phyloP scores from a whole-genome alignment of 1,140 invertebrate genomes.

The Achroia grisella region DNA sequence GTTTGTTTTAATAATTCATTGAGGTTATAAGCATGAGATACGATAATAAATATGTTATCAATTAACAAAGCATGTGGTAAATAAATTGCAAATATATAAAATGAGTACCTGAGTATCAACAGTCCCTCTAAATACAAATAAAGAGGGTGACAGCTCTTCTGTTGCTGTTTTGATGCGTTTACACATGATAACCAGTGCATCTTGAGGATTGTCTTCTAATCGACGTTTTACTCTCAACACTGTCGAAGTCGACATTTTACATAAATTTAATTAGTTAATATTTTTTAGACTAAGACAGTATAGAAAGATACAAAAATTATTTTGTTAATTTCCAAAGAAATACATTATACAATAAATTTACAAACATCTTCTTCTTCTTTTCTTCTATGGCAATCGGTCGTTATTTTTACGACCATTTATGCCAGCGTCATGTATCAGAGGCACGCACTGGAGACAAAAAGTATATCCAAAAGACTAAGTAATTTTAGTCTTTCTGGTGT shows the following conservation, averaged over 20 bases:
- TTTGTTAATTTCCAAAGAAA: too few relatives aligned
- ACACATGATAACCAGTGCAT: conserved; percentile 62
- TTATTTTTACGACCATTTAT: too few relatives aligned
- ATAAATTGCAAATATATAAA: neutral
- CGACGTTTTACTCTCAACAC: conserved; percentile 64
- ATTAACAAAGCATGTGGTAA: neutral
- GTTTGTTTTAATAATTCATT: too few relatives aligned
- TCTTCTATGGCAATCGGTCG: too few relatives aligned
- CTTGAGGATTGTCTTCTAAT: conserved; percentile 66
- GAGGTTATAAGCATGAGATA: neutral
- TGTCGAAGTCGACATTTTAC: conserved; percentile 37
- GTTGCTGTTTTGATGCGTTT: conserved; percentile 57
- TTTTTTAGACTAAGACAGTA: too few relatives aligned
- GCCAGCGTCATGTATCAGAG: too few relatives aligned
- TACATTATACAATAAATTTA: too few relatives aligned
- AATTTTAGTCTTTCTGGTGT: too few relatives aligned
- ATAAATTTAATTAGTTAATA: conserved; percentile 13
- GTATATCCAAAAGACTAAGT: too few relatives aligned
- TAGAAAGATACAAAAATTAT: too few relatives aligned
- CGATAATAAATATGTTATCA: neutral
- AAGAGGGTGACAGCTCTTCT: conserved; percentile 45
- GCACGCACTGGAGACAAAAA: too few relatives aligned
- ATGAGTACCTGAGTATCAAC: conserved; percentile 52
- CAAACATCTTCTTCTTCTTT: too few relatives aligned
- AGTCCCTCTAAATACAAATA: conserved; percentile 67